Percentiles rank a stretch among this genome's conserved stretches.
These are phyloP conservation scores for Uromys caudimaculatus DNA, from an alignment of 2,797 vertebrate genomes.

Conservation along the genomic window DNA sequence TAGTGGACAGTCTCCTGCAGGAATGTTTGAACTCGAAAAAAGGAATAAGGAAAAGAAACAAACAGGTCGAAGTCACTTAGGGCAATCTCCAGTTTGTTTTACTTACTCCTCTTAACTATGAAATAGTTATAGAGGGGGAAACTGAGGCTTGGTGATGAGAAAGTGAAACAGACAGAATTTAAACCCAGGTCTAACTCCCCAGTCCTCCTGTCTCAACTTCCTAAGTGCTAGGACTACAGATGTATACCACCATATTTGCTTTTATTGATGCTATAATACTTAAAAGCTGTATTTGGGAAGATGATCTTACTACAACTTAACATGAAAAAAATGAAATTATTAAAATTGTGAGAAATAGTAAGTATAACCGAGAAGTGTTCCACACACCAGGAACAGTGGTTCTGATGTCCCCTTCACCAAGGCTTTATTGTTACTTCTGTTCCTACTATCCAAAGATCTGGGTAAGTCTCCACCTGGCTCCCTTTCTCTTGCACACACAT, in stretches of 20 bases:
- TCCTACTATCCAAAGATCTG: background rate
- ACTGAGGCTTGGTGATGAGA: background rate
- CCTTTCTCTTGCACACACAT: slow-evolving; percentile 54
- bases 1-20: background rate
- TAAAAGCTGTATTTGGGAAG: background rate
- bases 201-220: background rate
- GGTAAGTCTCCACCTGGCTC: background rate
- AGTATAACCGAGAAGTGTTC: background rate
- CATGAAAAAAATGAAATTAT: background rate
- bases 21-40: background rate
- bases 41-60: background rate
- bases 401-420: background rate
- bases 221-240: background rate
- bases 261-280: background rate
- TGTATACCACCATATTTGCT: background rate
- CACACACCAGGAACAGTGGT: background rate
- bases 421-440: background rate
- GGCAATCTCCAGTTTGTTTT: background rate
- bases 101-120: background rate
- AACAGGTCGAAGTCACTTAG: background rate
- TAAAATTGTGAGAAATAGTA: background rate
- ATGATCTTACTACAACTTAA: background rate
- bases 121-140: background rate
- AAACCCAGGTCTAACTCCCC: too few relatives aligned
- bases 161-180: background rate